phyloP scores from a whole-genome alignment of 1,140 invertebrate genomes.

The Tigriopus japonicus region DNA sequence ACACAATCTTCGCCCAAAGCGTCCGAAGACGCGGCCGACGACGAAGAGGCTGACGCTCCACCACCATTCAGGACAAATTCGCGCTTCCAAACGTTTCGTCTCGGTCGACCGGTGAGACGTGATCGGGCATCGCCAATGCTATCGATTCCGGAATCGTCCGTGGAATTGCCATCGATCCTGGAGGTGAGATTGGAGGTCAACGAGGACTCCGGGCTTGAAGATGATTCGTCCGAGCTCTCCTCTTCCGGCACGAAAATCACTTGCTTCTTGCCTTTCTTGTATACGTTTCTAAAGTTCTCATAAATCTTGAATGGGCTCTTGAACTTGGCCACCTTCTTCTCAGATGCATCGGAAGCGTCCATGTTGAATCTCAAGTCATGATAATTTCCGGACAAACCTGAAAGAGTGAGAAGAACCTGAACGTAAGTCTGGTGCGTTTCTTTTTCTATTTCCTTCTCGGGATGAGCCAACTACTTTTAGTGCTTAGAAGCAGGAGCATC shows the following conservation, averaged over 20 bases:
- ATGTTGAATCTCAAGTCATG: too few relatives aligned
- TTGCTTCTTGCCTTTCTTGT: background rate
- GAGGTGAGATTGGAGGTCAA: background rate
- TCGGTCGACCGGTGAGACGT: background rate
- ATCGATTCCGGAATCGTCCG: background rate
- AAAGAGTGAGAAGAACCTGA: too few relatives aligned
- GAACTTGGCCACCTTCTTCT: too few relatives aligned
- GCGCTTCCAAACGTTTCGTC: background rate
- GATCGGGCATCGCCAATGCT: constrained; percentile 1
- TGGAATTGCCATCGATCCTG: background rate
- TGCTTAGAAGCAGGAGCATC: too few relatives aligned
- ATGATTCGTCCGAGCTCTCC: background rate
- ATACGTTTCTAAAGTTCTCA: background rate
- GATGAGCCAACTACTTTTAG: too few relatives aligned
- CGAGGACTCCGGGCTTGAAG: background rate
- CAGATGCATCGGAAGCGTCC: too few relatives aligned
- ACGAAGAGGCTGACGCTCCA: background rate
- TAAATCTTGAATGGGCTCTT: background rate
- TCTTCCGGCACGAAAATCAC: background rate
- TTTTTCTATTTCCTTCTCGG: too few relatives aligned
- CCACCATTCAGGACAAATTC: background rate
- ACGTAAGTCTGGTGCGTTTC: too few relatives aligned
- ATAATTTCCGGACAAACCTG: too few relatives aligned
- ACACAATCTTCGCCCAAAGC: background rate
- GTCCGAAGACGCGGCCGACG: background rate